These are phyloP conservation scores for Baronia brevicornis DNA, from an alignment of 2,888 invertebrate genomes.

Conservation along the genomic window DNA sequence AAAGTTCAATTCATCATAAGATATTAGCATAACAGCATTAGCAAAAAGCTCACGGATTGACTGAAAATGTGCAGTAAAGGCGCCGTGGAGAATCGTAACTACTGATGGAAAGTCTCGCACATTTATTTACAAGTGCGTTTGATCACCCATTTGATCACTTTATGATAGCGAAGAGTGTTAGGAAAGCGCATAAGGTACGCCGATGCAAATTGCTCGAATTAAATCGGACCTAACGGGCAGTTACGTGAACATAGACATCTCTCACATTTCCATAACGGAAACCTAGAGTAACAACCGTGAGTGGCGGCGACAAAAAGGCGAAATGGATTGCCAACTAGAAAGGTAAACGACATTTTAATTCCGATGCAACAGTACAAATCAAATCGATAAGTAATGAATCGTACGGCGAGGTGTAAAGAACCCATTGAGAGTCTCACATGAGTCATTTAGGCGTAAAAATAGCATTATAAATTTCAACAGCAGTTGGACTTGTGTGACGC, in stretches of 20 bases:
- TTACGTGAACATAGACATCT: slow-evolving; percentile 36
- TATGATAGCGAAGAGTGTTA: slow-evolving; percentile 67
- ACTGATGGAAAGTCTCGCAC: slow-evolving; percentile 53
- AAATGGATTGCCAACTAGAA: slow-evolving; percentile 24
- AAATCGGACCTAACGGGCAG: slow-evolving; percentile 46
- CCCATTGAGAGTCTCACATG: slow-evolving; percentile 56
- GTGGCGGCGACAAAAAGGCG: slow-evolving; percentile 22
- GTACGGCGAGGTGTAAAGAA: slow-evolving; percentile 42
- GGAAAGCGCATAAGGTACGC: slow-evolving; percentile 60
- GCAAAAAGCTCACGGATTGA: slow-evolving; percentile 56
- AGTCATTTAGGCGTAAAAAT: slow-evolving; percentile 67
- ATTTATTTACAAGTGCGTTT: slow-evolving; percentile 58
- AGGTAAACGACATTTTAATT: slow-evolving; percentile 53
- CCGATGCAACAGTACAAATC: slow-evolving; percentile 17
- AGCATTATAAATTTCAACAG: slow-evolving; percentile 65
- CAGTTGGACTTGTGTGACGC: slow-evolving; percentile 50
- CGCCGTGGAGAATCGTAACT: slow-evolving; percentile 61
- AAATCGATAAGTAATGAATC: slow-evolving; percentile 29
- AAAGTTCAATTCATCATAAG: slow-evolving; percentile 40
- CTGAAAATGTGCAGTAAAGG: slow-evolving; percentile 44
- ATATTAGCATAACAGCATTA: slow-evolving; percentile 47
- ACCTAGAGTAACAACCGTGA: slow-evolving; percentile 44
- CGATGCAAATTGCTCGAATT: slow-evolving; percentile 59
- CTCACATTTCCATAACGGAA: slow-evolving; percentile 51
- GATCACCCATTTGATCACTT: slow-evolving; percentile 72